Evolutionary conservation across 2,888 invertebrate genomes (phyloP), one percentile per base, ranked within the genome.

Genomic region (Patella caerulea): DNA sequence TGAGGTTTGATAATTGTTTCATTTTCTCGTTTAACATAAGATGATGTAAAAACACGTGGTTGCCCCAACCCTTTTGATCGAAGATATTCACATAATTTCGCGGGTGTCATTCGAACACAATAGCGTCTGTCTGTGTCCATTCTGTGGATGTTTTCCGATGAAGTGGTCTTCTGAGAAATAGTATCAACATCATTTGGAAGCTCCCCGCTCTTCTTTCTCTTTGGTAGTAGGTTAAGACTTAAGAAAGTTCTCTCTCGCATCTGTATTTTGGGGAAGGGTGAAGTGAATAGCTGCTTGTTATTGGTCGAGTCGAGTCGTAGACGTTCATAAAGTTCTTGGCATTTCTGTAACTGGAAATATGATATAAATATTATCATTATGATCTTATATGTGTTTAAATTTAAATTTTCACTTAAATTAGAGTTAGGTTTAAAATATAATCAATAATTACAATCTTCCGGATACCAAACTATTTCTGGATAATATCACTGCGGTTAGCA

Each of bases 341-440:
- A 65, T 65, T 65, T 65, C 65, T 65, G 65, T 65, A 65, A 24
- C 65, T 65, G 65, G 14, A 65, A 65, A 65, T 65, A 59, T 65
- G 0, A 65, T 19, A 65, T 11, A 24, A 65, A 65, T 45, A 9
- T 45, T 45, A 45, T 45, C 7, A 34, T 45, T 45, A 45, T 29
- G 0, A 29, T 29, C 29, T 29, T 29, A 29, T 29, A 29, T 45
- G 34, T 45, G 9, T 45, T 45, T 45, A 9, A 9, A 45, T 45
- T 45, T 45, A 45, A 45, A 4, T 45, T 45, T 45, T 34, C 7
- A 34, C 0, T 34, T 5, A 45, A 45, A 4, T 45, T 7, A 9
- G 9, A 9, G 45, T 9, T 45, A 45, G 7, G 45, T 45, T 45
- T 45, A 45, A 9, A 34, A 34, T 34, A 34, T 34, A 34, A 34